Evolutionary conservation across 2,888 invertebrate species (phyloP).

Genomic region (Lasioglossum oenotherae): DNA sequence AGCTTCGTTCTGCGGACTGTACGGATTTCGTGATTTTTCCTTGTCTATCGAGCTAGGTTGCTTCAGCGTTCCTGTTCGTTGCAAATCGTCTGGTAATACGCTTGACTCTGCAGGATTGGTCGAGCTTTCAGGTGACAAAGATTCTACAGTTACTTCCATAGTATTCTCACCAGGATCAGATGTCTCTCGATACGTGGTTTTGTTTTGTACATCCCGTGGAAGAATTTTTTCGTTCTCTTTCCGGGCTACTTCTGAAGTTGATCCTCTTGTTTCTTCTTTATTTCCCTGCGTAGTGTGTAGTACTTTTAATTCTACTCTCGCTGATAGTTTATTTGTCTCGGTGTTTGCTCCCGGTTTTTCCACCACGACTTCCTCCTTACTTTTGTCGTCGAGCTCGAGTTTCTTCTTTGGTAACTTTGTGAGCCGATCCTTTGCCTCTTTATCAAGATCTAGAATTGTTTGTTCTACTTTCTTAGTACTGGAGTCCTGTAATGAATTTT

Average conservation of each 20-base stretch:
- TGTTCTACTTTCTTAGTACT: background rate
- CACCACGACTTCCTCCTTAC: background rate
- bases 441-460: background rate
- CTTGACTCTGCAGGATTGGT: constrained; percentile 28
- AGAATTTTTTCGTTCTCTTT: background rate
- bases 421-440: background rate
- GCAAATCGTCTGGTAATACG: background rate
- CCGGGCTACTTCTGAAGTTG: constrained; percentile 11
- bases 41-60: constrained; percentile 7
- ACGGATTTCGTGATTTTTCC: background rate
- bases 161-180: constrained; percentile 24
- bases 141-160: constrained; percentile 38
- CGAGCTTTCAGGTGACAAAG: constrained; percentile 25
- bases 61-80: background rate
- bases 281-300: background rate
- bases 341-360: background rate
- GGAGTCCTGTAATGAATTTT: background rate
- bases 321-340: background rate
- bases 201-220: constrained; percentile 1
- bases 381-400: background rate
- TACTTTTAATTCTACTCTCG: background rate
- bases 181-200: constrained; percentile 22
- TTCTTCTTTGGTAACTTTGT: constrained; percentile 1
- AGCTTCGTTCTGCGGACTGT: background rate
- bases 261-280: constrained; percentile 9